Conservation (phyloP, 2,113 vertebrate species). For the Atherinomorus stipes region DNA sequence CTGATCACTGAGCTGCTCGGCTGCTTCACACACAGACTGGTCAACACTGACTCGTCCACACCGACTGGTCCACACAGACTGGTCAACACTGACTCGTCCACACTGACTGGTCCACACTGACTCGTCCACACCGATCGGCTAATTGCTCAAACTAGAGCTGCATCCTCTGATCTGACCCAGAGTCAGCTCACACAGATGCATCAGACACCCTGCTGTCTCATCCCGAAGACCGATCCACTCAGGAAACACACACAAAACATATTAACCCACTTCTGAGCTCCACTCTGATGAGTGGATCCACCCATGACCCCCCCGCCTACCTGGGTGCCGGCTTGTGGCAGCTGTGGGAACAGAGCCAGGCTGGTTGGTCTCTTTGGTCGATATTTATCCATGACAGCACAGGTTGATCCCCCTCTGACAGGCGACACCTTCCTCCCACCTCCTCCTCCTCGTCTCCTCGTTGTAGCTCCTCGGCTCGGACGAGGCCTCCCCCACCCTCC, state of each 20-base stretch:
- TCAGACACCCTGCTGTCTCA: conserved; percentile 42
- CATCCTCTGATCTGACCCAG: conserved; percentile 26
- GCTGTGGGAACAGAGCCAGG: conserved; percentile 94
- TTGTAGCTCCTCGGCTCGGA: conserved; percentile 64
- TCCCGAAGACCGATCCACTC: conserved; percentile 34
- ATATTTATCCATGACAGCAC: conserved; percentile 89
- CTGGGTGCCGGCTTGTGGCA: conserved; percentile 88
- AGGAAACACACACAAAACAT: conserved; percentile 19
- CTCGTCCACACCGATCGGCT: background rate
- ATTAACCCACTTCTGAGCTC: conserved; percentile 25
- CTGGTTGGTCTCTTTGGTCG: conserved; percentile 95
- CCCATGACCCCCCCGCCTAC: conserved; percentile 76
- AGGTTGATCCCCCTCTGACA: conserved; percentile 59
- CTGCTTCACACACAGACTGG: background rate
- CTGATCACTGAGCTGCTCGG: conserved; percentile 20
- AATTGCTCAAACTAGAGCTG: conserved; percentile 4
- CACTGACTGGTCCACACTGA: background rate
- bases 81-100: background rate
- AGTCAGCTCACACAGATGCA: conserved; percentile 26
- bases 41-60: no score
- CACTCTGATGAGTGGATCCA: conserved; percentile 22
- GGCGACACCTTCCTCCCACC: conserved; percentile 58
- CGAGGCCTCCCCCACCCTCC: conserved; percentile 68
- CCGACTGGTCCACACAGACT: background rate
- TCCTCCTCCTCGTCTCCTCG: conserved; percentile 40